Conservation (phyloP, 2,113 vertebrate species). For the Trichomycterus rosablanca region DNA sequence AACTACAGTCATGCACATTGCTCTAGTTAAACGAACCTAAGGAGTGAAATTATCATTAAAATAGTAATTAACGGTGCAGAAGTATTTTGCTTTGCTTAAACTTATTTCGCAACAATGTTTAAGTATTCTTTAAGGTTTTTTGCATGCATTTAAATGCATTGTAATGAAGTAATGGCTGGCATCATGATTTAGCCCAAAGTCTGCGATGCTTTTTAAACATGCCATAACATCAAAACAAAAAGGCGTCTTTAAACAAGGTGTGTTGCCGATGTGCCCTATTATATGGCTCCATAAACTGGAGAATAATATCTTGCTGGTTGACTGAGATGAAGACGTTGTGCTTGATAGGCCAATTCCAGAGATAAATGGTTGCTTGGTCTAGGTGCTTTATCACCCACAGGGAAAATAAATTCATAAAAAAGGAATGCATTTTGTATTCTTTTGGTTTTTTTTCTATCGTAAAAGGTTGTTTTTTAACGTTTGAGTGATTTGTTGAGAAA, state of each 20-base stretch:
- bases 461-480: not conserved
- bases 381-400: conserved; percentile 30
- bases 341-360: conserved; percentile 86
- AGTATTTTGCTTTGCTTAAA: no score
- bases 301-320: conserved; percentile 75
- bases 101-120: no score
- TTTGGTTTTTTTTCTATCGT: conserved; percentile 3
- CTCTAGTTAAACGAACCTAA: no score
- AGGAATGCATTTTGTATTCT: not conserved
- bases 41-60: no score
- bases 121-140: no score
- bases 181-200: no score
- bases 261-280: conserved; percentile 78
- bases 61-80: no score
- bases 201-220: not conserved
- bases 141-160: no score
- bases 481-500: conserved; percentile 57
- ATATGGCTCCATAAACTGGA: conserved; percentile 95
- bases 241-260: no score
- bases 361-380: conserved; percentile 35
- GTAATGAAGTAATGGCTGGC: no score
- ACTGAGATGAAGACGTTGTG: conserved; percentile 95
- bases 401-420: conserved; percentile 31
- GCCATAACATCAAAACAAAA: not conserved
- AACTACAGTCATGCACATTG: no score